phyloP scores from a whole-genome alignment of 1,140 invertebrate species.

The Drosophila kepulauana region DNA sequence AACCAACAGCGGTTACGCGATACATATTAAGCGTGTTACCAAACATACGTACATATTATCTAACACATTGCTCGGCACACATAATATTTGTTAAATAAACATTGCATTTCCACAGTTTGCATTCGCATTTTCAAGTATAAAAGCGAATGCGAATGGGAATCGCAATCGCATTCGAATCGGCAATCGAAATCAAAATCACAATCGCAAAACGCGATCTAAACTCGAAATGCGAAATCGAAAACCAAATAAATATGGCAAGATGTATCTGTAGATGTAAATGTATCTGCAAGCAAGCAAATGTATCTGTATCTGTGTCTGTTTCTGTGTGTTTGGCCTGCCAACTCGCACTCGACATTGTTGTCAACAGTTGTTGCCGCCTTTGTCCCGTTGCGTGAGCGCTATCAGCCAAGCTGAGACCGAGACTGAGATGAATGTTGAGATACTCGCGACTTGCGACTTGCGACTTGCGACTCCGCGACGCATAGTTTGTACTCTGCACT shows the following conservation, averaged over 20 bases:
- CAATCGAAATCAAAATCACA: background rate
- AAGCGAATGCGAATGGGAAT: conserved; percentile 15
- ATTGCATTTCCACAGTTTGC: conserved; percentile 34
- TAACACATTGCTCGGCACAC: conserved; percentile 35
- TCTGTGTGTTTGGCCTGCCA: conserved; percentile 11
- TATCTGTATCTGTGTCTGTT: conserved; percentile 2
- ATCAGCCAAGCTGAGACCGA: conserved; percentile 41
- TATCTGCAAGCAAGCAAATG: background rate
- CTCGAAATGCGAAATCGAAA: background rate
- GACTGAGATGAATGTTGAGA: conserved; percentile 30
- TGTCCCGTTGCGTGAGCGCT: conserved; percentile 63
- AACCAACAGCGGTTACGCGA: conserved; percentile 27
- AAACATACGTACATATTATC: conserved; percentile 46
- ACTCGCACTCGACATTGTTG: conserved; percentile 41
- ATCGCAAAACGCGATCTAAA: too few species aligned
- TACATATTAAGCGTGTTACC: conserved; percentile 32
- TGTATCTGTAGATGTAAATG: conserved; percentile 18
- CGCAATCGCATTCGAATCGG: conserved; percentile 4
- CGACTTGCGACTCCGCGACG: background rate
- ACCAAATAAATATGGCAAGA: conserved; percentile 25
- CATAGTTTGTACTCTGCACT: conserved; percentile 65
- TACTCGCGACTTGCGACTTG: conserved; percentile 6
- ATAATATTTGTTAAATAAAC: conserved; percentile 32
- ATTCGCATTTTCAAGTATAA: conserved; percentile 21
- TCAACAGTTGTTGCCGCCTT: conserved; percentile 57